phyloP scores from a whole-genome alignment of 2,888 invertebrate genomes.

The Branchellion lobata region DNA sequence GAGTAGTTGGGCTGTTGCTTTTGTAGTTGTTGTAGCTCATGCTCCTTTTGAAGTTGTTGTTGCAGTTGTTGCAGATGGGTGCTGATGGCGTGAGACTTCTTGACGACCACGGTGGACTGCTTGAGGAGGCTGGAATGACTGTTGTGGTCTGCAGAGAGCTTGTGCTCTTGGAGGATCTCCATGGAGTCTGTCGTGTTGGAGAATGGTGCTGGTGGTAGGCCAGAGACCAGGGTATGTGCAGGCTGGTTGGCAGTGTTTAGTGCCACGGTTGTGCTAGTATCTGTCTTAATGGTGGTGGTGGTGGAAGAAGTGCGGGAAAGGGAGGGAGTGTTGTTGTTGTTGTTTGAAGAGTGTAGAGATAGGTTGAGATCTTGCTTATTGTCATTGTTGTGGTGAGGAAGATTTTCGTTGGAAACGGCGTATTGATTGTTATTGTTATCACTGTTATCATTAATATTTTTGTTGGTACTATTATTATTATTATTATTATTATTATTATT shows the following conservation, averaged over 20 bases:
- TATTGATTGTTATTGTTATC: too few relatives aligned
- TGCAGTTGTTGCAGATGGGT: constrained; percentile 74
- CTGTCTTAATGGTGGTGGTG: background rate
- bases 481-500: background rate
- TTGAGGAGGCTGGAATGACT: background rate
- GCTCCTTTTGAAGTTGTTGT: constrained; percentile 19
- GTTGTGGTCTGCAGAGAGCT: background rate
- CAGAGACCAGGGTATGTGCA: background rate
- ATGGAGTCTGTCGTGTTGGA: too few relatives aligned
- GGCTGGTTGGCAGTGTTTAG: background rate
- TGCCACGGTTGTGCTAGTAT: background rate
- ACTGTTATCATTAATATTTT: constrained; percentile 7
- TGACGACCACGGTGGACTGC: background rate
- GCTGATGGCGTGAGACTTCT: constrained; percentile 82
- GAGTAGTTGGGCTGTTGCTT: background rate
- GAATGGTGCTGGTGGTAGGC: background rate
- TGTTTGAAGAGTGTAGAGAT: too few relatives aligned
- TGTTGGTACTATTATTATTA: background rate
- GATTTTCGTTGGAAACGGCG: too few relatives aligned
- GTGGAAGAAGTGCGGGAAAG: background rate
- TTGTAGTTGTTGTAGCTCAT: constrained; percentile 20
- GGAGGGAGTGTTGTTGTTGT: too few relatives aligned
- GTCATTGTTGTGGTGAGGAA: too few relatives aligned
- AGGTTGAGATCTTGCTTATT: too few relatives aligned
- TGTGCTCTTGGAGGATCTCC: too few relatives aligned